phyloP scores from a whole-genome alignment of 2,113 vertebrate species.

The Poecile atricapillus region DNA sequence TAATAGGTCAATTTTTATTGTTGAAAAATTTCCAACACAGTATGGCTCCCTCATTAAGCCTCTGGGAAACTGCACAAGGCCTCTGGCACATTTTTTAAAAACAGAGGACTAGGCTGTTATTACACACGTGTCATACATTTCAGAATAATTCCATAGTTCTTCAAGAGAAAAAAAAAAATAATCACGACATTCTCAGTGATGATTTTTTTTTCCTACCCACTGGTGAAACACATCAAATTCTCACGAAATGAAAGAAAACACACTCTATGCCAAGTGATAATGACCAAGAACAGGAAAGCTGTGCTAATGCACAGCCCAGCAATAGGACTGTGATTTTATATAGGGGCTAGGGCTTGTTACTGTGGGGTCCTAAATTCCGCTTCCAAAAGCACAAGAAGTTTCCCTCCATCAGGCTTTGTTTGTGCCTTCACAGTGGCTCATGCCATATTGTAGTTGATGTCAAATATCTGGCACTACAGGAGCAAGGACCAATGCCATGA shows the following conservation, averaged over 20 bases:
- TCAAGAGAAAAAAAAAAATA: conserved; percentile 40
- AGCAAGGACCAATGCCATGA: neutral
- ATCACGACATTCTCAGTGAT: conserved; percentile 14
- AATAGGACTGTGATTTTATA: neutral
- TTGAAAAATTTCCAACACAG: conserved; percentile 47
- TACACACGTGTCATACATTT: conserved; percentile 45
- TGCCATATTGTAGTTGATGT: neutral
- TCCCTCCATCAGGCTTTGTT: neutral
- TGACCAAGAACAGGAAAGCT: neutral
- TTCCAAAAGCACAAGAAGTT: neutral
- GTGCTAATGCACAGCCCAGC: neutral
- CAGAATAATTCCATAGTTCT: conserved; percentile 50
- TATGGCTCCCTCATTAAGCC: conserved; percentile 26
- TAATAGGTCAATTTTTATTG: conserved; percentile 45
- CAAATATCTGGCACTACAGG: neutral
- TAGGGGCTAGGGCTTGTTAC: neutral
- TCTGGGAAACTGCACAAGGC: conserved; percentile 27
- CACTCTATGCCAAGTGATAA: neutral
- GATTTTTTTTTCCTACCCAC: neutral
- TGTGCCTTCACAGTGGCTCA: neutral
- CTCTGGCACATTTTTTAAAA: conserved; percentile 6
- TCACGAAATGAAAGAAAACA: conserved; percentile 18
- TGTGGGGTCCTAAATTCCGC: neutral
- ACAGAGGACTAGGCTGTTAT: conserved; percentile 30
- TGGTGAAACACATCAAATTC: conserved; percentile 31